Evolutionary conservation across 2,113 vertebrate species (phyloP).

Genomic region (Xiphophorus maculatus): DNA sequence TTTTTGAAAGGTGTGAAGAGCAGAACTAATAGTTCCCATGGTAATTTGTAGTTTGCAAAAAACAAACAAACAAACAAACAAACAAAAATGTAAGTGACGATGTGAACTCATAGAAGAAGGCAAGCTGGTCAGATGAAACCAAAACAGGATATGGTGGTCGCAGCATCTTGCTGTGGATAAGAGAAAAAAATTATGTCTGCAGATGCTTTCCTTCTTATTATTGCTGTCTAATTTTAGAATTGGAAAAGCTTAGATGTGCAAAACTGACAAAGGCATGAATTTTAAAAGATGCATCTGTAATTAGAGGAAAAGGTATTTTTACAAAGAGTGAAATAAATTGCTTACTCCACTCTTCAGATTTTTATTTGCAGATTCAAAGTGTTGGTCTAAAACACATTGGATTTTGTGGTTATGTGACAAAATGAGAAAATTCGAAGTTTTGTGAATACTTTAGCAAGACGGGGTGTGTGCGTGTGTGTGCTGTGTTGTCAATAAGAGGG

Average conservation of each 20-base stretch:
- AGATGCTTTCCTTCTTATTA: background rate
- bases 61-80: too few species aligned
- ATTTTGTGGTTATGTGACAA: background rate
- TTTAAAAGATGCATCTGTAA: background rate
- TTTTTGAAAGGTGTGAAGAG: too few species aligned
- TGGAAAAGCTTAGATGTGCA: background rate
- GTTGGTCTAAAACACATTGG: background rate
- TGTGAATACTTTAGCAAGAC: background rate
- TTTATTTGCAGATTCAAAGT: background rate
- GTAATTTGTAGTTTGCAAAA: background rate
- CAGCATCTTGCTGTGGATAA: background rate
- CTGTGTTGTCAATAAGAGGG: constrained; percentile 41
- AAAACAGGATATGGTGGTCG: background rate
- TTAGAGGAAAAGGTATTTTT: background rate
- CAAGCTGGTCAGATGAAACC: background rate
- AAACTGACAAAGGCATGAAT: background rate
- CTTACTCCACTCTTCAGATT: background rate
- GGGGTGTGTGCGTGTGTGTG: background rate
- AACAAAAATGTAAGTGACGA: too few species aligned
- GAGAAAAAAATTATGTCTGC: background rate
- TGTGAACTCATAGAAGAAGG: too few species aligned
- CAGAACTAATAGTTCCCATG: background rate
- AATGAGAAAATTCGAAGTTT: background rate
- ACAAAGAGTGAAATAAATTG: background rate
- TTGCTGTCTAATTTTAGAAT: background rate